phyloP scores from a whole-genome alignment of 1,140 invertebrate species.

The Pseudomyrmex sp. region DNA sequence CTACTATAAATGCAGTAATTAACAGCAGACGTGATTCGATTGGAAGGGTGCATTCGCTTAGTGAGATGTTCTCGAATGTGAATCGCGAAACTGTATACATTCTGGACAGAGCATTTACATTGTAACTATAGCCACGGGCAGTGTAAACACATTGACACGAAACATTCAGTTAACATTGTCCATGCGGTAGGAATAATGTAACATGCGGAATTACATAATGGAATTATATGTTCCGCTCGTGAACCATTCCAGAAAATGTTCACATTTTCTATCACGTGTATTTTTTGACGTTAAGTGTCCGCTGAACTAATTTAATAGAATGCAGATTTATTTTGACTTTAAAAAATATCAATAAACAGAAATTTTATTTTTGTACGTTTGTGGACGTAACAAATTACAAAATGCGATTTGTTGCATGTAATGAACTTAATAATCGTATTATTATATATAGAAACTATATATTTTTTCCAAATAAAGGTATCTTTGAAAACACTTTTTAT shows the following conservation, averaged over 20 bases:
- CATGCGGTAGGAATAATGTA: conserved; percentile 60
- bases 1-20: conserved; percentile 58
- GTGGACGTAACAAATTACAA: not conserved
- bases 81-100: conserved; percentile 57
- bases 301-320: conserved; percentile 21
- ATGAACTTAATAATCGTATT: not conserved
- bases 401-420: not conserved
- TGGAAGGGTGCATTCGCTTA: conserved; percentile 49
- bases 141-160: conserved; percentile 59
- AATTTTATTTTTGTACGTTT: conserved; percentile 43
- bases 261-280: conserved; percentile 43
- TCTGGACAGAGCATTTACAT: conserved; percentile 61
- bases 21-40: conserved; percentile 49
- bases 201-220: conserved; percentile 61
- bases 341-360: not conserved
- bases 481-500: not conserved
- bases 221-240: conserved; percentile 53
- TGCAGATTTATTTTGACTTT: conserved; percentile 10
- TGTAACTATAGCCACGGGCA: conserved; percentile 58
- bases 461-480: not conserved
- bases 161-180: conserved; percentile 57
- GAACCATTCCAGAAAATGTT: conserved; percentile 32
- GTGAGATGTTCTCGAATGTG: conserved; percentile 60
- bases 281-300: conserved; percentile 11
- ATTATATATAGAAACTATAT: not conserved